phyloP scores from a whole-genome alignment of 2,888 invertebrate species.

The Notocelia uddmanniana region DNA sequence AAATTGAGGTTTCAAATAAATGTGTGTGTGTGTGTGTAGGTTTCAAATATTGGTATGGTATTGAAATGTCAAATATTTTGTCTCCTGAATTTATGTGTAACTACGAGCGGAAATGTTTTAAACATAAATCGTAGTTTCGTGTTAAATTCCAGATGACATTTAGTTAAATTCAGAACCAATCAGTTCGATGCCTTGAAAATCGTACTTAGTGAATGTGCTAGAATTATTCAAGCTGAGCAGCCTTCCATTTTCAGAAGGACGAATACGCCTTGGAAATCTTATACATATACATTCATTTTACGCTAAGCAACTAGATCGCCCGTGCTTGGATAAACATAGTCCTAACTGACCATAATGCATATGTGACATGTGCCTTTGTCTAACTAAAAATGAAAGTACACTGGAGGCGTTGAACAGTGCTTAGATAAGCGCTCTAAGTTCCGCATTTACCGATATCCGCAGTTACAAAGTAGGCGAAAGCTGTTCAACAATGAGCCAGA shows the following conservation, averaged over 20 bases:
- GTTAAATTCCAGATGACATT: too few relatives aligned
- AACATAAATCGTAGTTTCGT: too few relatives aligned
- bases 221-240: neutral
- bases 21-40: too few relatives aligned
- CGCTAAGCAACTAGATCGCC: neutral
- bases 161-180: slow-evolving; percentile 6
- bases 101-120: neutral
- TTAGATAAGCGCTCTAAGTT: slow-evolving; percentile 22
- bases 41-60: too few relatives aligned
- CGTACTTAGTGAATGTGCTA: slow-evolving; percentile 10
- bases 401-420: slow-evolving; percentile 20
- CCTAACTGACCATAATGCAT: neutral
- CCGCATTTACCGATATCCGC: slow-evolving; percentile 16
- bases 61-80: too few relatives aligned
- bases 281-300: neutral
- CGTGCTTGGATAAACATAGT: neutral
- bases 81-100: too few relatives aligned
- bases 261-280: neutral
- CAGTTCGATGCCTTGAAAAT: slow-evolving; percentile 20
- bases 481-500: slow-evolving; percentile 2
- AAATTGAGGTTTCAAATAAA: too few relatives aligned
- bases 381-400: neutral
- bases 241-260: neutral
- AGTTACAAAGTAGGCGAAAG: neutral
- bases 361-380: slow-evolving; percentile 14